Evolutionary conservation across 2,113 vertebrate genomes (phyloP), one percentile per base, ranked within the genome.

Genomic region (Lampris incognitus): DNA sequence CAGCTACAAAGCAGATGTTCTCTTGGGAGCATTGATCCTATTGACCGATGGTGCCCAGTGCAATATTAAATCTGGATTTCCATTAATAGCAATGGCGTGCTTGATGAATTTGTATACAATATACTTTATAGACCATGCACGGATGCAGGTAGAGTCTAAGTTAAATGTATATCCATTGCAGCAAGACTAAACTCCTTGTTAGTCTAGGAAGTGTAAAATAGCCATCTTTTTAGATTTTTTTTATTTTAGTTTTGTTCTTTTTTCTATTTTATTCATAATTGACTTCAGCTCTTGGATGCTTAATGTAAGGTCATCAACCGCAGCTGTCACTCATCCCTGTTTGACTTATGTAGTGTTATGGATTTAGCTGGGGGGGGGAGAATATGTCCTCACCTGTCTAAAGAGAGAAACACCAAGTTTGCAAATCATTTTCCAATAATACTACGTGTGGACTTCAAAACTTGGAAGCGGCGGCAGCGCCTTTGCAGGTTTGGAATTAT

Each of bases 401-500:
- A 42, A 6, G 48, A 49, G 48, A 6, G 4, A 49, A 49, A 49
- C 48, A 49, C 48, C 9, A 72, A 51, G 69, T 63, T 9, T 7
- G 56, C 66, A 66, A 51, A 72, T 66, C 6, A 39, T 51, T 73
- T 81, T 38, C 70, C 57, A 74, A 76, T 71, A 57, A 67, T 70
- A 73, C 36, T 61, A 6, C 10, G 8, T 55, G 46, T 37, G 51
- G 10, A 37, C 60, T 50, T 46, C 39, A 7, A 55, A 55, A 38
- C 50, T 44, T n/a, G 48, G 69, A 62, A 24, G n/a, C 13, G 39
- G 69, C 6, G 1, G 11, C 6, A 1, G 11, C n/a, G 42, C 9
- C 2, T 42, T 72, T 65, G 66, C 67, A 44, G 70, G 73, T 83
- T 70, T 74, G 63, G 76, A 86, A 81, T 86, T 74, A 76, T 62